Evolutionary conservation across 2,888 invertebrate species (phyloP).

Genomic region (Scaptomyza cyrtandrae): DNA sequence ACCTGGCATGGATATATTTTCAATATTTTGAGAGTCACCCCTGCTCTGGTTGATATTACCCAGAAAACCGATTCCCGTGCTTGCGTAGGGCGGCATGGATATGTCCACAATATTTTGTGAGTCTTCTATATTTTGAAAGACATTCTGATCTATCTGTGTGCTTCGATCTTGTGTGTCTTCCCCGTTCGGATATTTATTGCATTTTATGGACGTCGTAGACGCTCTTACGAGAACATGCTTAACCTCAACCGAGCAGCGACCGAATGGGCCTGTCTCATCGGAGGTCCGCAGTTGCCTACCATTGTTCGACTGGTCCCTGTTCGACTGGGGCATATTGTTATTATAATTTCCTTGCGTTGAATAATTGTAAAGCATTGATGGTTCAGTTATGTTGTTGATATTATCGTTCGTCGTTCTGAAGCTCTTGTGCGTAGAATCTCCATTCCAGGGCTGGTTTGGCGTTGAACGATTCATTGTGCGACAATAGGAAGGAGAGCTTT

Average conservation of each 20-base stretch:
- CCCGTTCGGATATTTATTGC: background rate
- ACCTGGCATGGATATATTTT: background rate
- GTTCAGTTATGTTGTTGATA: conserved; percentile 14
- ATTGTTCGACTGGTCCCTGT: too few species aligned
- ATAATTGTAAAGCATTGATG: conserved; percentile 10
- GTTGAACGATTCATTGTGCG: background rate
- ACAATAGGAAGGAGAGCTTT: conserved; percentile 29
- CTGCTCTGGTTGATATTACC: background rate
- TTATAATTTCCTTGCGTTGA: background rate
- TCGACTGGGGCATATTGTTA: background rate
- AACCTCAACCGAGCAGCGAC: conserved; percentile 1
- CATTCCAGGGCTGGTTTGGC: background rate
- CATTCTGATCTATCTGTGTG: background rate
- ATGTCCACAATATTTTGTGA: background rate
- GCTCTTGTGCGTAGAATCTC: too few species aligned
- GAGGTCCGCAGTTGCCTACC: background rate
- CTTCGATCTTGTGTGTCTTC: background rate
- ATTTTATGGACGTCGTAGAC: conserved; percentile 25
- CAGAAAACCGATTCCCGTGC: too few species aligned
- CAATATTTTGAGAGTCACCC: background rate
- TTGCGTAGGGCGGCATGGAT: background rate
- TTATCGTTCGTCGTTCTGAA: conserved; percentile 2
- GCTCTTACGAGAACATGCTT: conserved; percentile 12
- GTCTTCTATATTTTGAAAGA: background rate
- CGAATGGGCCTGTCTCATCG: background rate